Conservation (phyloP, 2,888 invertebrate genomes). For the Drosophila ochracea region DNA sequence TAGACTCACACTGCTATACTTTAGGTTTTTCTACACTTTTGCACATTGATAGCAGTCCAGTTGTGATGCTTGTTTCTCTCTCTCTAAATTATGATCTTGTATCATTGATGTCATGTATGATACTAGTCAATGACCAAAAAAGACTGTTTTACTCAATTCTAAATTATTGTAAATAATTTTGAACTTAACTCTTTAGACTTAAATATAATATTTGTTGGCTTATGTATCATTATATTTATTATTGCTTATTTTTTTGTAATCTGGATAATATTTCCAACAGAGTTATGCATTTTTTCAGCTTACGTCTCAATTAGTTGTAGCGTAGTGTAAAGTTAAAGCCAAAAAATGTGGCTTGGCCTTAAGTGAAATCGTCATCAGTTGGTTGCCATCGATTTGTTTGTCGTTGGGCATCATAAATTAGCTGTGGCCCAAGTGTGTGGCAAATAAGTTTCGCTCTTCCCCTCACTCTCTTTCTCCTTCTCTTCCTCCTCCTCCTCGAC, state of each 20-base stretch:
- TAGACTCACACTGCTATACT: background rate
- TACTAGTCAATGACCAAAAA: background rate
- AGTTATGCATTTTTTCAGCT: background rate
- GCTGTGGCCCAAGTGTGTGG: conserved; percentile 41
- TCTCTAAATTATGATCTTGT: background rate
- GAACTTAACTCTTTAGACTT: background rate
- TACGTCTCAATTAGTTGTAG: conserved; percentile 18
- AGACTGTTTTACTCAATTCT: background rate
- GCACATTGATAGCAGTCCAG: background rate
- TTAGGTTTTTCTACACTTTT: background rate
- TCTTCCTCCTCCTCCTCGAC: background rate
- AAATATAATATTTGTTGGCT: background rate
- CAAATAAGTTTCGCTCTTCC: conserved; percentile 46
- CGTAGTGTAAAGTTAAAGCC: conserved; percentile 27
- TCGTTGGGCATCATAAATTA: conserved; percentile 68
- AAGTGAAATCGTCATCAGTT: conserved; percentile 41
- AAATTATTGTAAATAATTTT: background rate
- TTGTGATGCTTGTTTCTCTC: rapidly evolving
- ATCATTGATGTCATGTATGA: background rate
- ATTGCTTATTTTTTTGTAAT: too few species aligned
- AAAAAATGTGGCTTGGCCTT: conserved; percentile 20
- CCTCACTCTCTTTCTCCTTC: background rate
- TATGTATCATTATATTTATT: background rate
- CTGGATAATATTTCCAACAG: background rate
- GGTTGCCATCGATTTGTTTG: conserved; percentile 55